These are phyloP conservation scores for Proterorhinus semilunaris DNA, from an alignment of 2,113 vertebrate genomes.

Conservation along the genomic window DNA sequence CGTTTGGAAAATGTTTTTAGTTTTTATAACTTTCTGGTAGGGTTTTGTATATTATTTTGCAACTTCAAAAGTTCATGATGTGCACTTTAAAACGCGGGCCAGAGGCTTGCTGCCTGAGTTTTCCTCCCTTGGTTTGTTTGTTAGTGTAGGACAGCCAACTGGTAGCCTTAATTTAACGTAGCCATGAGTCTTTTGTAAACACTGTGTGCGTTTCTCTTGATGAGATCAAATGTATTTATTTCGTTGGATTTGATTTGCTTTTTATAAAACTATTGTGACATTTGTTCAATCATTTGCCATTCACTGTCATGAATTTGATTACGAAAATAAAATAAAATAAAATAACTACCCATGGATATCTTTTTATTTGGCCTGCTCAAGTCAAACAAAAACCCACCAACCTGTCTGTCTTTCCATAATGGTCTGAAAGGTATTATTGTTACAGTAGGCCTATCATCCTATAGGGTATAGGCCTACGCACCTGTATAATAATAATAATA, in stretches of 20 bases:
- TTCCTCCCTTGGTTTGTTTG: slow-evolving; percentile 59
- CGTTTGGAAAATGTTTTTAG: slow-evolving; percentile 43
- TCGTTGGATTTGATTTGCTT: slow-evolving; percentile 79
- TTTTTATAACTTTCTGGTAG: slow-evolving; percentile 34
- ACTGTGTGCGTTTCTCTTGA: slow-evolving; percentile 73
- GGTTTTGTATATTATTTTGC: slow-evolving; percentile 58
- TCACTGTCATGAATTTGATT: slow-evolving; percentile 78
- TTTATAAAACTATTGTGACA: slow-evolving; percentile 79
- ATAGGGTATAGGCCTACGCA: not conserved
- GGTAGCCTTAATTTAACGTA: slow-evolving; percentile 78
- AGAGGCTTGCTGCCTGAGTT: slow-evolving; percentile 72
- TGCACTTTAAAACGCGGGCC: slow-evolving; percentile 88
- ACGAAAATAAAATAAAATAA: slow-evolving; percentile 77
- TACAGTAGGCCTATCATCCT: not conserved
- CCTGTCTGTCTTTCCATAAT: too few species aligned
- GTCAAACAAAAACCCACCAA: too few species aligned
- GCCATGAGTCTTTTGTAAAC: slow-evolving; percentile 77
- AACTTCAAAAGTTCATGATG: slow-evolving; percentile 79
- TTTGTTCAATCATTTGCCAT: slow-evolving; percentile 85
- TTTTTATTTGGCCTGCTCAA: too few species aligned
- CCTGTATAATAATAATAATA: not conserved
- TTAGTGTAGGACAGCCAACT: slow-evolving; percentile 85
- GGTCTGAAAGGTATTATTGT: too few species aligned
- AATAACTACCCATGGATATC: not conserved
- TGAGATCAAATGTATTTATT: slow-evolving; percentile 88